Conservation (phyloP, 2,888 invertebrate genomes). For the Scaptomyza reducta region DNA sequence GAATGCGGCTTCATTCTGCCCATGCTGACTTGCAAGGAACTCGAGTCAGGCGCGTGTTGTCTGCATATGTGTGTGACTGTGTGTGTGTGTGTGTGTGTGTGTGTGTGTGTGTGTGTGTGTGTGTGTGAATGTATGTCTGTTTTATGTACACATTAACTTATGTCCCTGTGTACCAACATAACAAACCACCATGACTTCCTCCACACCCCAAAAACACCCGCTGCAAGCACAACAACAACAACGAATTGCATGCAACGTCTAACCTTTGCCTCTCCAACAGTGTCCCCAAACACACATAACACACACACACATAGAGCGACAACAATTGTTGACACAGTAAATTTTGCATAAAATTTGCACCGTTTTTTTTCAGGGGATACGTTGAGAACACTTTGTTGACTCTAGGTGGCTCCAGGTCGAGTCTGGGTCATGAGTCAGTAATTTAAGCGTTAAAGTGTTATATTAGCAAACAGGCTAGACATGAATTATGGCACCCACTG, state of each 20-base stretch:
- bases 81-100: conserved; percentile 7
- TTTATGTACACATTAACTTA: conserved; percentile 2
- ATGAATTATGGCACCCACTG: conserved; percentile 35
- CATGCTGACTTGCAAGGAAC: conserved; percentile 46
- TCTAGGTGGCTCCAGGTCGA: conserved; percentile 4
- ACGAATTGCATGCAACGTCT: conserved; percentile 39
- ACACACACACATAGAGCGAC: conserved; percentile 27
- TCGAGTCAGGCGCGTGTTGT: conserved; percentile 44
- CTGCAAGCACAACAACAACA: conserved; percentile 9
- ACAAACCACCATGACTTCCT: neutral
- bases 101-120: conserved; percentile 1
- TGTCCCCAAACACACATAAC: conserved; percentile 46
- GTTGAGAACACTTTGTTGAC: conserved; percentile 1
- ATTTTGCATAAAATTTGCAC: conserved; percentile 52
- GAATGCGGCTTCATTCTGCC: conserved; percentile 23
- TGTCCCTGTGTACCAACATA: conserved; percentile 11
- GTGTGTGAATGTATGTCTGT: conserved; percentile 12
- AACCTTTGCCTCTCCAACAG: conserved; percentile 30
- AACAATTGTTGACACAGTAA: conserved; percentile 55
- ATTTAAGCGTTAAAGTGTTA: conserved; percentile 53
- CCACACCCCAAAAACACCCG: neutral
- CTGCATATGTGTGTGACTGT: conserved; percentile 10
- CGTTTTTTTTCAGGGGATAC: conserved; percentile 30
- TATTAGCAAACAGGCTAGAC: conserved; percentile 46
- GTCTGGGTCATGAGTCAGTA: conserved; percentile 42